Evolutionary conservation across 1,140 invertebrate genomes (phyloP).

Genomic region (Anadara kagoshimensis): DNA sequence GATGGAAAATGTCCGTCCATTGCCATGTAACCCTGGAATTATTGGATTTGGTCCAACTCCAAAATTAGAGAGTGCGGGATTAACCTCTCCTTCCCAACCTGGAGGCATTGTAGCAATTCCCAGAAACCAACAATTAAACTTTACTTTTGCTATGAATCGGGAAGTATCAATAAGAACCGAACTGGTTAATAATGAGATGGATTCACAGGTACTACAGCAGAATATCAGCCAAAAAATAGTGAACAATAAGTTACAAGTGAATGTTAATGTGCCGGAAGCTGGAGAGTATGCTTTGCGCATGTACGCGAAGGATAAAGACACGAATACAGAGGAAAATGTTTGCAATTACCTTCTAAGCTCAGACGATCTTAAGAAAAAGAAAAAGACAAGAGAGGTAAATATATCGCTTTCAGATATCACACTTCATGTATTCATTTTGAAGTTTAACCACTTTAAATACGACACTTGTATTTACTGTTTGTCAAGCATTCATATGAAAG

Average conservation of each 20-base stretch:
- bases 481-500: too few relatives aligned
- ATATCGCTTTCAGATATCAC: not conserved
- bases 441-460: not conserved
- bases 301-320: too few relatives aligned
- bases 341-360: conserved; percentile 13
- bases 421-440: not conserved
- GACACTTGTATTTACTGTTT: too few relatives aligned
- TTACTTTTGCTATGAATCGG: conserved; percentile 8
- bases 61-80: not conserved
- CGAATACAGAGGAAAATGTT: too few relatives aligned
- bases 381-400: conserved; percentile 1
- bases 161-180: conserved; percentile 8
- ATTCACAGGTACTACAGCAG: not conserved
- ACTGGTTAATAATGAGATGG: conserved; percentile 3
- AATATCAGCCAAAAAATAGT: conserved; percentile 7
- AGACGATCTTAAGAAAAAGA: conserved; percentile 1
- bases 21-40: conserved; percentile 11
- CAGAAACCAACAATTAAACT: not conserved
- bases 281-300: too few relatives aligned
- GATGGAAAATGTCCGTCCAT: not conserved
- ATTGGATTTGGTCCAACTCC: conserved; percentile 12
- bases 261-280: conserved; percentile 14
- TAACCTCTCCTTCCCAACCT: not conserved
- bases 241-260: not conserved
- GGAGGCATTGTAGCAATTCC: not conserved